Evolutionary conservation across 2,113 vertebrate genomes (phyloP).

Genomic region (Azemiops feae): DNA sequence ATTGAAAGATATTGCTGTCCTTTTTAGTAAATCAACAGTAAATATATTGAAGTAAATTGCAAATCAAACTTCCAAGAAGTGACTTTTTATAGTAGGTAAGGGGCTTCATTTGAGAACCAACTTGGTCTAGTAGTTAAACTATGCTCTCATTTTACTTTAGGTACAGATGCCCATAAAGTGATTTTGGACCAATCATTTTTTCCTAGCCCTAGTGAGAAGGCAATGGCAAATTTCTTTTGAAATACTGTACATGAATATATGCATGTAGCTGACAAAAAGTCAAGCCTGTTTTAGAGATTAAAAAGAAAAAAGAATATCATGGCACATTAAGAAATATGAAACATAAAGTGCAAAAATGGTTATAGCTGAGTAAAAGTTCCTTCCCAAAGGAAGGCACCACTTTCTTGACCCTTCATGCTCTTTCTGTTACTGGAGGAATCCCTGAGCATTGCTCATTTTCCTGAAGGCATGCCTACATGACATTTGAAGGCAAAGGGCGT

Average conservation of each 20-base stretch:
- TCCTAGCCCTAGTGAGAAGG: background rate
- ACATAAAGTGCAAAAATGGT: background rate
- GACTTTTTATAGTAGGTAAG: background rate
- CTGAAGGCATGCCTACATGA: background rate
- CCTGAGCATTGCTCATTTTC: background rate
- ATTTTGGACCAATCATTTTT: background rate
- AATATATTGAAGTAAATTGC: background rate
- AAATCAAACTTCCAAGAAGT: background rate
- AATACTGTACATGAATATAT: background rate
- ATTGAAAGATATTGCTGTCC: background rate
- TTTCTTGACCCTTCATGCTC: background rate
- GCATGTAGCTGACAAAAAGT: background rate
- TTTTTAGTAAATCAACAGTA: background rate
- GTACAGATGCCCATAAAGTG: background rate
- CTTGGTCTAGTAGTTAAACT: background rate
- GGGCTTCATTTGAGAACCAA: background rate
- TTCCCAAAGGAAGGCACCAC: background rate
- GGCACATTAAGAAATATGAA: conserved; percentile 46
- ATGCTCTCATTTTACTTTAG: background rate
- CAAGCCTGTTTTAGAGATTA: background rate
- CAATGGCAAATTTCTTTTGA: background rate
- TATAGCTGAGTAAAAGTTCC: background rate
- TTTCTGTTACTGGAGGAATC: background rate
- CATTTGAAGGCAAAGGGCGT: background rate
- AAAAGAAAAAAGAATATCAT: background rate